A percentile compares a stretch with the other conserved stretches of the same genome.
Conservation (phyloP, 2,113 vertebrate genomes). For the Psammodynastes pulverulentus region DNA sequence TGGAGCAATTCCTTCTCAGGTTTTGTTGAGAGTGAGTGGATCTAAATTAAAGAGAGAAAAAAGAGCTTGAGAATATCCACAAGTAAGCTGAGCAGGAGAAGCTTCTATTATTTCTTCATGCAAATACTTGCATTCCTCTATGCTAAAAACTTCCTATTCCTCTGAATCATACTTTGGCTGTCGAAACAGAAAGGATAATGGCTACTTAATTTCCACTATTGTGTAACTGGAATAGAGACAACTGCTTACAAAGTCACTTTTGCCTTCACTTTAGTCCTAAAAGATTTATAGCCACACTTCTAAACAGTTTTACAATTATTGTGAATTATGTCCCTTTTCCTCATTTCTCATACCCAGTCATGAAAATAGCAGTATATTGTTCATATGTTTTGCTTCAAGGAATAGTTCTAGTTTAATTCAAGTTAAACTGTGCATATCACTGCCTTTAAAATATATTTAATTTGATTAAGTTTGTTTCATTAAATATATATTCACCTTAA, state of each 20-base stretch:
- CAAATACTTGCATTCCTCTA: background rate
- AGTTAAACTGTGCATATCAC: background rate
- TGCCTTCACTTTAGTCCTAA: background rate
- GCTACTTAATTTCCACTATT: background rate
- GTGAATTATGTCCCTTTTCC: background rate
- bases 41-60: conserved; percentile 4
- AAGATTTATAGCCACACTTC: background rate
- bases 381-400: background rate
- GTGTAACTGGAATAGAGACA: background rate
- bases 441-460: conserved; percentile 11
- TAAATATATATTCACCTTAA: background rate
- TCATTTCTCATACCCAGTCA: background rate
- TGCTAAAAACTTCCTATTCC: background rate
- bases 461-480: background rate
- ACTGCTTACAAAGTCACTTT: background rate
- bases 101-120: background rate
- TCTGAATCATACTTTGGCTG: background rate
- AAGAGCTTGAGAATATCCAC: conserved; percentile 1
- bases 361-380: background rate
- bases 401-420: background rate
- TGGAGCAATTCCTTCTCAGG: background rate
- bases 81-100: background rate
- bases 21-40: background rate
- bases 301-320: background rate
- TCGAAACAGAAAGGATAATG: background rate